These are phyloP conservation scores for Melanerpes aurifrons DNA, from an alignment of 2,113 vertebrate species.

Conservation along the genomic window DNA sequence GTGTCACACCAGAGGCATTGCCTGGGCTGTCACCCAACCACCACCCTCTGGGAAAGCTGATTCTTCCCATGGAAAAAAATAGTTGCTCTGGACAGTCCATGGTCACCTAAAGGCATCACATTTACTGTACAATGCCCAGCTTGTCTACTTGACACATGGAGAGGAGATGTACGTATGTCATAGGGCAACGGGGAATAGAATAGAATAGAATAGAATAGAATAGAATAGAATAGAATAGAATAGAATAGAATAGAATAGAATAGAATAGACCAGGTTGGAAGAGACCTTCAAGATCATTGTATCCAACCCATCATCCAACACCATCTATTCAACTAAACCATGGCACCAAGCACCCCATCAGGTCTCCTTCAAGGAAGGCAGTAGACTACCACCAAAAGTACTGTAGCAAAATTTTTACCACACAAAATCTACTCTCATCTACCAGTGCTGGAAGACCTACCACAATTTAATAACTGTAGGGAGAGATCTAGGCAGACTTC, in stretches of 20 bases:
- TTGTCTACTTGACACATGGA: background rate
- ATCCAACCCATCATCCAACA: no score
- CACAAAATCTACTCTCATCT: background rate
- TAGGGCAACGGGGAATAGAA: background rate
- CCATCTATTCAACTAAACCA: no score
- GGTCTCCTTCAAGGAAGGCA: background rate
- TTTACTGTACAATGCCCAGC: background rate
- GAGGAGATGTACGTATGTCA: background rate
- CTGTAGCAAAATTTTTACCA: no score
- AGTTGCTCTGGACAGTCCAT: background rate
- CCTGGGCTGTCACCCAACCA: background rate
- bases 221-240: no score
- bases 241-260: no score
- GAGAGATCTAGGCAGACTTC: background rate
- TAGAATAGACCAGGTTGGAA: no score
- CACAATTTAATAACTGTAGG: background rate
- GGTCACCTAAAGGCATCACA: background rate
- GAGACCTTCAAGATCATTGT: no score
- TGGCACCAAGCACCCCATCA: no score
- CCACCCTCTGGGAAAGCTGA: background rate
- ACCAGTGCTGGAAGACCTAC: background rate
- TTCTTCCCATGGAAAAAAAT: background rate
- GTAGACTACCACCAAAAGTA: background rate
- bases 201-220: no score
- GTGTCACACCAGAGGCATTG: background rate